Evolutionary conservation across 2,797 vertebrate genomes (phyloP), one percentile per base, ranked within the genome.

Genomic region (Sebastes steindachneri): DNA sequence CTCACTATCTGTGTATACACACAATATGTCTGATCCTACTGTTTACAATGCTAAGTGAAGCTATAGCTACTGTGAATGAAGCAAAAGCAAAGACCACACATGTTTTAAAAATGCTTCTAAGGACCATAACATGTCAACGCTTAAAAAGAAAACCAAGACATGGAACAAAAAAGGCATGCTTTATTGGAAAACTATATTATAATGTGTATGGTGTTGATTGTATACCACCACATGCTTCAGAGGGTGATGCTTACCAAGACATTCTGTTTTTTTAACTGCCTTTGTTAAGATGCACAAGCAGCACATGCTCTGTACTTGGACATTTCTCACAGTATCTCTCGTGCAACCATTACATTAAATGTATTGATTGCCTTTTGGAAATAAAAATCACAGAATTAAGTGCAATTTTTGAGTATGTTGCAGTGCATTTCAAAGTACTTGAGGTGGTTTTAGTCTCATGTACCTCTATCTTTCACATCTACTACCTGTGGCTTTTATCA

Each of bases 321-420:
- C 68, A 21, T 72, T 91, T 83, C 87, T 86, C 75, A 90, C 55
- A 74, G 85, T 87, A 81, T 88, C 37, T 80, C 57, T 79, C 66
- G 65, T 93, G 85, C 90, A 88, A 89, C 72, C 91, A 90, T 92
- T 90, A 93, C 92, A 87, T 92, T 89, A 75, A 89, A 88, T 92
- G 87, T 94, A 92, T 85, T 92, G 89, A 90, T 89, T 93, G 91
- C 90, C 82, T 92, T 94, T 95, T 92, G 73, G 70, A 91, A 95
- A 93, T 93, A 93, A 93, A 94, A 71, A 81, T 88, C 45, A 86
- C 77, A 77, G 53, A 84, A 84, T 68, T n/a, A 83, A 70, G 59
- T 57, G 29, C 15, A 68, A 58, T 78, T 71, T 78, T 10, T 75
- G 62, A 55, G 26, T 58, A 25, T 65, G n/a, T 55, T 5, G 8